Evolutionary conservation across 92 coral and sea anemone genomes (phyloP).

Genomic region (Heliopora coerulea): DNA sequence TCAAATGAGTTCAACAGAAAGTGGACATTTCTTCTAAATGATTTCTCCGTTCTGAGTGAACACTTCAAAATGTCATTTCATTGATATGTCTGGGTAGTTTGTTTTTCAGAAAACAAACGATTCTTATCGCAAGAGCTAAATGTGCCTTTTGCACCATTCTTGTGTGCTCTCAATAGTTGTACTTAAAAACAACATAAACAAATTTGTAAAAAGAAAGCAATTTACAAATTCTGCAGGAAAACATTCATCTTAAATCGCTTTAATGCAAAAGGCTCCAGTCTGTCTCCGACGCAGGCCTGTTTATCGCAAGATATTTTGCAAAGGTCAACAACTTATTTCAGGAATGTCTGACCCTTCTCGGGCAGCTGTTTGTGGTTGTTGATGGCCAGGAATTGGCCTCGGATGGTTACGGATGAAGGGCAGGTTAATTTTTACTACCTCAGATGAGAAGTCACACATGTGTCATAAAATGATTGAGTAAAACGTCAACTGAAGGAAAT

Average conservation of each 20-base stretch:
- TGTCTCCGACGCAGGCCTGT: conserved; percentile 39
- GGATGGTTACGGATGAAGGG: background rate
- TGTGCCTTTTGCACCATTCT: background rate
- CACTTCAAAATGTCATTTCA: conserved; percentile 25
- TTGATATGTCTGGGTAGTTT: conserved; percentile 11
- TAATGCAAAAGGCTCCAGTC: conserved; percentile 37
- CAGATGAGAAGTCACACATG: no score
- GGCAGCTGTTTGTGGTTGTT: conserved; percentile 25
- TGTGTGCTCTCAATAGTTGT: conserved; percentile 1
- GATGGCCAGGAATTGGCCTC: background rate
- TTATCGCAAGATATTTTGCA: conserved; percentile 40
- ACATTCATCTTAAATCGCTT: background rate
- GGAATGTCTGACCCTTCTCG: conserved; percentile 28
- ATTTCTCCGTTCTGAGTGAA: background rate
- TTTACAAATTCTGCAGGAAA: background rate
- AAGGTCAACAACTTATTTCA: conserved; percentile 42
- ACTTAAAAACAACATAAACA: conserved; percentile 34
- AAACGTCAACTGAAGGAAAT: background rate
- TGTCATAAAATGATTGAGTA: no score
- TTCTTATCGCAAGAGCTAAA: conserved; percentile 12
- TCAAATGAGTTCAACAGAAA: background rate
- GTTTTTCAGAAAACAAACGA: conserved; percentile 27
- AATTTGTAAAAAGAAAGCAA: conserved; percentile 1
- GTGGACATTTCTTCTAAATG: background rate
- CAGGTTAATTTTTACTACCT: background rate